Conservation (phyloP, 2,888 invertebrate genomes). For the Lamellibrachia satsuma region DNA sequence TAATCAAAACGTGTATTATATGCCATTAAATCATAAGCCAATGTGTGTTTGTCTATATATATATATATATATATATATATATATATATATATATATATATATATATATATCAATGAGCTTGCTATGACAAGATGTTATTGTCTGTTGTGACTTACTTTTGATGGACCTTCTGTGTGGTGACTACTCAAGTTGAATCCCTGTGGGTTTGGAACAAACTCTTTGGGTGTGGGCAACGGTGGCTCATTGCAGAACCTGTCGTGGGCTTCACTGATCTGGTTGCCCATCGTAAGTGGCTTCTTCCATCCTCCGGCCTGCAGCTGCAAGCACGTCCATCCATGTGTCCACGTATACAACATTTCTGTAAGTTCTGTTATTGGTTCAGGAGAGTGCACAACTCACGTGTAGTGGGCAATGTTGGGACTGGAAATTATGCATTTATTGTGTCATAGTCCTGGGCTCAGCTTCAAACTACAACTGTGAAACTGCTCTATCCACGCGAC, state of each 20-base stretch:
- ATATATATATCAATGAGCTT: neutral
- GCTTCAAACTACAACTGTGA: neutral
- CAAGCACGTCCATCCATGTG: neutral
- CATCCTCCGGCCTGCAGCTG: conserved; percentile 64
- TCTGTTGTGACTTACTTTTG: conserved; percentile 52
- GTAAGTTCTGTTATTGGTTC: neutral
- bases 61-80: neutral
- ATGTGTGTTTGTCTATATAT: neutral
- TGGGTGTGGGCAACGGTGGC: conserved; percentile 54
- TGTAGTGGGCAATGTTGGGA: neutral
- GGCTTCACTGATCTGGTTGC: conserved; percentile 63
- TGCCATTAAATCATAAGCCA: neutral
- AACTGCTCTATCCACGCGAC: neutral
- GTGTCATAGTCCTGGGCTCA: neutral
- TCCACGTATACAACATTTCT: neutral
- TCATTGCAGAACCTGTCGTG: conserved; percentile 55
- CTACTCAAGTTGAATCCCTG: conserved; percentile 58
- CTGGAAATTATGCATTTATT: neutral
- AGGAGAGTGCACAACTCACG: neutral
- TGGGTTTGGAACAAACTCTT: conserved; percentile 52
- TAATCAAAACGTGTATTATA: neutral
- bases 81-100: neutral
- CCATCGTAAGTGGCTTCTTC: conserved; percentile 64
- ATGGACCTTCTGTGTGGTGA: conserved; percentile 63
- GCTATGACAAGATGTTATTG: neutral